Conservation (phyloP, 1,140 invertebrate species). For the Macrobrachium nipponense region DNA sequence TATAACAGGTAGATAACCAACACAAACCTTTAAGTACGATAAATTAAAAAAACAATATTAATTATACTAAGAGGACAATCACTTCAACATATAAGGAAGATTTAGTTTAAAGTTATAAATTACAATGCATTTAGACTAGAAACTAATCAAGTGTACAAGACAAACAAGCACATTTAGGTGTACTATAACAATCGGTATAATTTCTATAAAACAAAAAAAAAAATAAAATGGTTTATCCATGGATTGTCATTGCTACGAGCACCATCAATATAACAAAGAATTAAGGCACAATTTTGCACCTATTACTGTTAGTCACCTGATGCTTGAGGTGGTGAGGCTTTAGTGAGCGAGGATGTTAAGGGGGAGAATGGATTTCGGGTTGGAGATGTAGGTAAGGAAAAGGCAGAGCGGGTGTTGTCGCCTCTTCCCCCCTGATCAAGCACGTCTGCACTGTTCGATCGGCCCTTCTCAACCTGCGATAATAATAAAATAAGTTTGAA, state of each 20-base stretch:
- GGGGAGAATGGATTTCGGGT: slow-evolving; percentile 64
- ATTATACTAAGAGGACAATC: no score
- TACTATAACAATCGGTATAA: neutral
- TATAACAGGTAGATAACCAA: no score
- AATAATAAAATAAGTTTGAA: no score
- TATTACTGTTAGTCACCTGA: slow-evolving; percentile 51
- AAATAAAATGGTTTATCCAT: slow-evolving; percentile 2
- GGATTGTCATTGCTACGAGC: neutral
- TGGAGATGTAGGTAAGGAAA: slow-evolving; percentile 56
- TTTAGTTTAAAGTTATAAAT: no score
- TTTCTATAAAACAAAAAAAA: neutral
- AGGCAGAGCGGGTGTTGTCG: slow-evolving; percentile 32
- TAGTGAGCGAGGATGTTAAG: slow-evolving; percentile 40
- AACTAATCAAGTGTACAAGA: neutral
- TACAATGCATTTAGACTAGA: neutral
- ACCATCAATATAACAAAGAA: neutral
- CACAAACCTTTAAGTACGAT: no score
- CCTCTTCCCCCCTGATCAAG: slow-evolving; percentile 2
- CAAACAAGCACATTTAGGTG: neutral
- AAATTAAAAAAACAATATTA: no score
- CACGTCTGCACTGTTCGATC: slow-evolving; percentile 46
- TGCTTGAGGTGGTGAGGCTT: slow-evolving; percentile 55
- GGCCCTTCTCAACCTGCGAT: slow-evolving; percentile 20
- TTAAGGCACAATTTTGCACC: neutral
- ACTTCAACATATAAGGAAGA: no score